Base-by-base conservation (phyloP, 2,888 invertebrate genomes). In the Nasonovia ribisnigri region DNA sequence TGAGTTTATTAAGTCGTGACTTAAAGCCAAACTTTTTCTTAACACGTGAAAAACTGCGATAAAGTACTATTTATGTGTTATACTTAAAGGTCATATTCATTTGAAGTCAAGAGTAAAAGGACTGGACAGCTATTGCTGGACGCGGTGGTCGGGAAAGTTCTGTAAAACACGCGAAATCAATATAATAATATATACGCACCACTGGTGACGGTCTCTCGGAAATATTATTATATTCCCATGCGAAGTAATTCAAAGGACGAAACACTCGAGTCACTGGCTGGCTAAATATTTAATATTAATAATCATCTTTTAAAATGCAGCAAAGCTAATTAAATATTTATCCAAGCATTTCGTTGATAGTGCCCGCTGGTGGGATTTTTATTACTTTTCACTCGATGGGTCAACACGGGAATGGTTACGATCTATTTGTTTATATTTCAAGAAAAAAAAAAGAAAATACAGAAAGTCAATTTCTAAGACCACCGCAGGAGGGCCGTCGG, bases 401-500 rank as follows among this genome's bases (percentile, higher is more conserved):
- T 89, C 57, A 43, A 57, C 36, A 54, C 36, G 88, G 36, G 54
- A 88, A 88, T 88, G 36, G 6, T 42, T 88, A 42, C 42, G 42
- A 42, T 57, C 3, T 57, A 88, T 54, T 57, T 54, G 13, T 88
- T 77, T 77, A 77, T 77, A 77, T 77, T 77, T 36, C 20, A 36
- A 77, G 16, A 86, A 86, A 46, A 86, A 46, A 43, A 43, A 86
- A 86, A 46, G 43, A 29, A 46, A 57, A 57, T 57, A 46, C 43
- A 86, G 29, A 46, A 86, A 86, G 43, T 26, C 26, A 26, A 43
- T 46, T 46, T 46, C 5, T n/a, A 51, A 90, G 6, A 77, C 36
- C 77, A 36, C 77, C 26, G 77, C 91, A 91, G 91, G 29, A 91
- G 84, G 91, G 91, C 91, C 91, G 54, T 91, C 29, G 84, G 90